Percentiles rank a stretch among this genome's conserved stretches.
These are phyloP conservation scores for Lathronympha strigana DNA, from an alignment of 2,888 invertebrate species.

Conservation along the genomic window DNA sequence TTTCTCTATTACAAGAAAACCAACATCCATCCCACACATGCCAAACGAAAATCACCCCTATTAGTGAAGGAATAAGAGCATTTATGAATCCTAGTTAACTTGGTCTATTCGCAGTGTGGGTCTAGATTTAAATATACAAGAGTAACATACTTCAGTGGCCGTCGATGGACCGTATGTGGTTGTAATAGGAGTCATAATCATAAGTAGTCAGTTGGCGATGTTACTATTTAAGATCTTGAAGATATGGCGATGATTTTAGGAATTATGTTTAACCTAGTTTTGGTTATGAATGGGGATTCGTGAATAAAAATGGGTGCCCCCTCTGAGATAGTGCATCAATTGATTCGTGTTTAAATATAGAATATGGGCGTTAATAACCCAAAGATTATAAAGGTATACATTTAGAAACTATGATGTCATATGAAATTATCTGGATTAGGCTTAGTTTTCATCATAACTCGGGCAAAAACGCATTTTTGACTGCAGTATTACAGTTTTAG, in stretches of 20 bases:
- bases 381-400: too few relatives aligned
- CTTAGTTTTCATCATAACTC: too few relatives aligned
- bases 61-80: background rate
- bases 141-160: too few relatives aligned
- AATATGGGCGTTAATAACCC: too few relatives aligned
- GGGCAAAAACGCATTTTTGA: too few relatives aligned
- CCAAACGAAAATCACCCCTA: constrained; percentile 1
- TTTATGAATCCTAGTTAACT: background rate
- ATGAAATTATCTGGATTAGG: too few relatives aligned
- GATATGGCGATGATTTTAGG: constrained; percentile 20
- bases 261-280: constrained; percentile 13
- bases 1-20: constrained; percentile 18
- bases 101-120: constrained; percentile 17
- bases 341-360: background rate
- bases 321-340: constrained; percentile 1
- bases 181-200: too few relatives aligned
- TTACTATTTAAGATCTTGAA: constrained; percentile 9
- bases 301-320: constrained; percentile 17
- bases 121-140: constrained; percentile 23
- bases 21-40: background rate
- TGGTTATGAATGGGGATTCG: constrained; percentile 8
- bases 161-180: too few relatives aligned
- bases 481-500: too few relatives aligned
- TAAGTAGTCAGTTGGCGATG: too few relatives aligned
- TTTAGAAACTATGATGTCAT: too few relatives aligned